These are phyloP conservation scores for Carpatolechia fugitivella DNA, from an alignment of 2,888 invertebrate genomes.

Conservation along the genomic window DNA sequence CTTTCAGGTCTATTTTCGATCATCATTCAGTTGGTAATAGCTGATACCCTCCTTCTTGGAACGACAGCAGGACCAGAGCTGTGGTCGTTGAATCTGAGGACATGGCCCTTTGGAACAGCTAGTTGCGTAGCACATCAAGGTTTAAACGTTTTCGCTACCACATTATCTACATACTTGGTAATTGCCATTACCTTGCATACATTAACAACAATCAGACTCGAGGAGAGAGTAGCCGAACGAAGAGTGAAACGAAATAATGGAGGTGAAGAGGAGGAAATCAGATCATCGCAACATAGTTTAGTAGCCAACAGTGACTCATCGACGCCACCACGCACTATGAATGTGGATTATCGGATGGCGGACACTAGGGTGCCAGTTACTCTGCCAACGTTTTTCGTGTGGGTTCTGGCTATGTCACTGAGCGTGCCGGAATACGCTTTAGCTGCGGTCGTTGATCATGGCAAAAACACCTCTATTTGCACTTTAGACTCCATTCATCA, in stretches of 20 bases:
- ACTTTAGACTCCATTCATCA: constrained; percentile 74
- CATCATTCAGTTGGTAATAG: constrained; percentile 74
- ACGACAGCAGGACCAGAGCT: constrained; percentile 72
- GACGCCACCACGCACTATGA: constrained; percentile 72
- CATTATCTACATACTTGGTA: constrained; percentile 77
- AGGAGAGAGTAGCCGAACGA: constrained; percentile 57
- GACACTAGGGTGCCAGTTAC: constrained; percentile 67
- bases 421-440: constrained; percentile 80
- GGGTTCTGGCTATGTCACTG: constrained; percentile 78
- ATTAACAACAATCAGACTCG: constrained; percentile 75
- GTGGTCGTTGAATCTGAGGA: constrained; percentile 67
- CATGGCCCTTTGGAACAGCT: constrained; percentile 72
- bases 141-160: constrained; percentile 74
- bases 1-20: constrained; percentile 75
- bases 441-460: constrained; percentile 65
- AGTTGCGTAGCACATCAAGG: constrained; percentile 78
- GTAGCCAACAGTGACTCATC: constrained; percentile 70
- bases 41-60: constrained; percentile 68
- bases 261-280: constrained; percentile 65
- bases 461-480: constrained; percentile 61
- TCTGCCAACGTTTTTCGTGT: constrained; percentile 77
- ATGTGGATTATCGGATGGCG: constrained; percentile 73
- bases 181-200: constrained; percentile 79
- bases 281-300: constrained; percentile 69
- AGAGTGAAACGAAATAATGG: constrained; percentile 49